Conservation (phyloP, 2,888 invertebrate species). For the Isotomurus palustris region DNA sequence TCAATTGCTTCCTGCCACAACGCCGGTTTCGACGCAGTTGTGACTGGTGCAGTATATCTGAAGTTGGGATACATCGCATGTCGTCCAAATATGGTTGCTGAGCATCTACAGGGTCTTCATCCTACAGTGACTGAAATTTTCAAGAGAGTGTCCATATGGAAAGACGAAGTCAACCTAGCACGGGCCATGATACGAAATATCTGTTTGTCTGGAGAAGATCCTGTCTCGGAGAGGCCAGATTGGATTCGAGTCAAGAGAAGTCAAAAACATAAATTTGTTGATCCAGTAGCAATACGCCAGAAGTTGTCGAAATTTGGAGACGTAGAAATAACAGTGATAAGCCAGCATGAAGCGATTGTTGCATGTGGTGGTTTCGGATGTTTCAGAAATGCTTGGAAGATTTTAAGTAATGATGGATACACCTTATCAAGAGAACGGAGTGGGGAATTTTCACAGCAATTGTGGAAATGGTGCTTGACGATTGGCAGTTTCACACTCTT, state of each 20-base stretch:
- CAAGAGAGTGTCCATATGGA: constrained; percentile 48
- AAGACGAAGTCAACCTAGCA: constrained; percentile 61
- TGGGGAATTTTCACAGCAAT: neutral
- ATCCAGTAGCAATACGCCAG: constrained; percentile 6
- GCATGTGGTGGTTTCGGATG: constrained; percentile 21
- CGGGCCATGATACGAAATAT: constrained; percentile 57
- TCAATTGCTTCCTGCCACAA: constrained; percentile 56
- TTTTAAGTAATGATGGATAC: too few relatives aligned
- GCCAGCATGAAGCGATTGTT: constrained; percentile 13
- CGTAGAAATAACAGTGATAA: constrained; percentile 19
- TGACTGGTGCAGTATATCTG: constrained; percentile 68
- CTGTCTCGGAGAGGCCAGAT: constrained; percentile 54
- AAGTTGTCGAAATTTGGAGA: constrained; percentile 25
- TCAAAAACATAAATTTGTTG: constrained; percentile 22
- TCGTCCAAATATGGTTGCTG: constrained; percentile 49
- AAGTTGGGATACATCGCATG: constrained; percentile 61
- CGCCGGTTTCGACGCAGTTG: constrained; percentile 80
- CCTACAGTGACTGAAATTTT: constrained; percentile 27
- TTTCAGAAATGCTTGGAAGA: too few relatives aligned
- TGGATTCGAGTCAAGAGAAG: constrained; percentile 53
- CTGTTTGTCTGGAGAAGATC: constrained; percentile 56
- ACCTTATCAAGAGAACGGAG: too few relatives aligned
- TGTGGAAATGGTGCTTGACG: neutral
- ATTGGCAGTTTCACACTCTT: neutral
- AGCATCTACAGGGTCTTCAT: constrained; percentile 4